A percentile compares a stretch with the other conserved stretches of the same genome.
Evolutionary conservation across 92 coral and sea anemone species (phyloP).

Genomic region (Heteractis magnifica): DNA sequence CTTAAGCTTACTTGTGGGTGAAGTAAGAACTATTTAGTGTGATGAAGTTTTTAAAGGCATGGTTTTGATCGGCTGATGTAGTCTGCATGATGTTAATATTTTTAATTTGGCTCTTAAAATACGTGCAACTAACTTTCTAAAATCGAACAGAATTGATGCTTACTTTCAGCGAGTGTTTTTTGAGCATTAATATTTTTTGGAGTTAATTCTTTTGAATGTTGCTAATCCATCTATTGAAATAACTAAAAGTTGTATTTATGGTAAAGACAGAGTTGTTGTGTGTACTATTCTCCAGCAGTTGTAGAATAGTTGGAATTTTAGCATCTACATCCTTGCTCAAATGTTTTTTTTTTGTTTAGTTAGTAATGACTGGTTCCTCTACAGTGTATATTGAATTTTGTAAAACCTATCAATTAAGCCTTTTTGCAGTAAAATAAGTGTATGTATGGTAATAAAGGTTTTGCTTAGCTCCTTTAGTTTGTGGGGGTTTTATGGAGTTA

Average conservation of each 20-base stretch:
- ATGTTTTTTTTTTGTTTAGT: neutral
- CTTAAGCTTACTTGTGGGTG: neutral
- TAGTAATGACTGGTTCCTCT: neutral
- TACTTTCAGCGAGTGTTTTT: neutral
- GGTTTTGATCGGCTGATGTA: neutral
- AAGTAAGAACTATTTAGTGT: neutral
- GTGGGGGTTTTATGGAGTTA: neutral
- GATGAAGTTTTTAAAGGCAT: neutral
- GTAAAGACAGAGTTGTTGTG: neutral
- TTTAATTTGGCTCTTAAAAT: slow-evolving; percentile 1
- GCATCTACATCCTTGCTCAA: neutral
- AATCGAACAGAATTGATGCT: neutral
- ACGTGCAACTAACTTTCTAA: neutral
- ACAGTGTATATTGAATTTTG: neutral
- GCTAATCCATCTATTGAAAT: neutral
- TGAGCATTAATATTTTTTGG: neutral
- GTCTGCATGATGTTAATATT: neutral
- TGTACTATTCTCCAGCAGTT: neutral
- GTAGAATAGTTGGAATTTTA: neutral
- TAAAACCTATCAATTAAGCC: neutral
- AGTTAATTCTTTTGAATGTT: neutral
- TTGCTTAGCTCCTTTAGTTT: too few species aligned
- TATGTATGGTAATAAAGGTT: too few species aligned
- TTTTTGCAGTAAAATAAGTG: too few species aligned
- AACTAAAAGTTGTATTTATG: neutral